Evolutionary conservation across 2,113 vertebrate genomes (phyloP), one percentile per base, ranked within the genome.

Genomic region (Crocuta crocuta): DNA sequence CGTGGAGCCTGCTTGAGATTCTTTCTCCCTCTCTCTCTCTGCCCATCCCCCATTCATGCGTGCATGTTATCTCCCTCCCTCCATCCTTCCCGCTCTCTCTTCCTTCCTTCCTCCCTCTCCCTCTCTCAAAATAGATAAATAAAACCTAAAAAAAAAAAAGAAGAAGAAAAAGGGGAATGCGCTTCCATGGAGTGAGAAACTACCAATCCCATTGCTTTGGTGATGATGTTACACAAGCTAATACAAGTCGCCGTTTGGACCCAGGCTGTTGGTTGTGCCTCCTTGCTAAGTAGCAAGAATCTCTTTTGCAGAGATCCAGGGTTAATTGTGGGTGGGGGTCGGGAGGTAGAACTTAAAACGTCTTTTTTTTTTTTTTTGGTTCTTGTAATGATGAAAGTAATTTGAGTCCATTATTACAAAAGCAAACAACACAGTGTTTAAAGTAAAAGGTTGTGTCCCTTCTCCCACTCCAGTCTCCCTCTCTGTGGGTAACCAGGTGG

Each of bases 341-440:
- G 79, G 19, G 35, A 9, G 43, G 78, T 78, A 19, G 26, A 2
- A 70, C 5, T 24, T 61, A 39, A 61, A 74, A 68, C 19, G 15
- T 13, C 53, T n/a, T 73, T 65, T n/a, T 79, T 88, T 39, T 50
- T 65, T n/a, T 79, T 88, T 39, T 39, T 50, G 26, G 2, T 63
- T 74, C 79, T 91, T 89, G 5, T 89, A 74, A 71, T 50, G 61
- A 68, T 65, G 70, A 91, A 91, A 68, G 83, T 95, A 53, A 93
- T 58, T 94, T 82, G 63, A 96, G 53, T 85, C 48, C 21, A 19
- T 87, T 71, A 16, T 79, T 31, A 88, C 35, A 84, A 73, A 85
- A 68, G 74, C 48, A 82, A 10, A 48, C 43, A 48, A 17, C 55
- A 10, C 55, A 87, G 11, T 9, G 13, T 68, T 55, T 71, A 65